phyloP scores from a whole-genome alignment of 2,113 vertebrate genomes.

The Phaethornis superciliosus region DNA sequence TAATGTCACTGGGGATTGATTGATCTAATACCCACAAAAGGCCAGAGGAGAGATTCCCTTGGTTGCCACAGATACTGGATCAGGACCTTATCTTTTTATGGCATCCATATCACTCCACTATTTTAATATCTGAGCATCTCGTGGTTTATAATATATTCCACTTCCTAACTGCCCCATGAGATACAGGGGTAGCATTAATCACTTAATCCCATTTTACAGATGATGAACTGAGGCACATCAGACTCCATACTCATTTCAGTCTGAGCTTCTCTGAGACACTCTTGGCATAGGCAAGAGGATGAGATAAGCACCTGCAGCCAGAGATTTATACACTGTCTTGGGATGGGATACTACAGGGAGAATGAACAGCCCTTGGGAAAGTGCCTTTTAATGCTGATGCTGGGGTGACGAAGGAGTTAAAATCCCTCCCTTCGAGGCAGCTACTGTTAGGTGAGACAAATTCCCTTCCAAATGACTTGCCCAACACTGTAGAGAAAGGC shows the following conservation, averaged over 20 bases:
- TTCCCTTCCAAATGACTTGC: neutral
- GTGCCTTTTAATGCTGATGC: neutral
- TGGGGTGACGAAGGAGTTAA: neutral
- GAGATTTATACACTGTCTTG: conserved; percentile 28
- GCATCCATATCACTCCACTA: conserved; percentile 58
- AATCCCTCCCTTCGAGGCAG: neutral
- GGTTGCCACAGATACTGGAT: conserved; percentile 75
- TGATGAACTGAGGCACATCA: conserved; percentile 49
- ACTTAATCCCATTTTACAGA: conserved; percentile 72
- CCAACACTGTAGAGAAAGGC: neutral
- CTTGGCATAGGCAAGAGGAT: conserved; percentile 24
- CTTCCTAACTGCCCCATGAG: conserved; percentile 45
- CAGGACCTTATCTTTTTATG: conserved; percentile 71
- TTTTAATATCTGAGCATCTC: conserved; percentile 64
- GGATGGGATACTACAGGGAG: neutral
- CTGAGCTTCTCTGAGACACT: conserved; percentile 13
- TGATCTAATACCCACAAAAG: conserved; percentile 74
- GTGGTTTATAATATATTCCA: conserved; percentile 42
- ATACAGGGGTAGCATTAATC: conserved; percentile 58
- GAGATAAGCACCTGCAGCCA: conserved; percentile 62
- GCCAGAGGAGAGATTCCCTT: conserved; percentile 71
- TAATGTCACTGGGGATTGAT: conserved; percentile 74
- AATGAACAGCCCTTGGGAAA: neutral
- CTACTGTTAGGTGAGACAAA: neutral
- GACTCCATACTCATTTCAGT: conserved; percentile 28